phyloP scores from a whole-genome alignment of 1,140 invertebrate genomes.

The Drosophila nigrodunni region DNA sequence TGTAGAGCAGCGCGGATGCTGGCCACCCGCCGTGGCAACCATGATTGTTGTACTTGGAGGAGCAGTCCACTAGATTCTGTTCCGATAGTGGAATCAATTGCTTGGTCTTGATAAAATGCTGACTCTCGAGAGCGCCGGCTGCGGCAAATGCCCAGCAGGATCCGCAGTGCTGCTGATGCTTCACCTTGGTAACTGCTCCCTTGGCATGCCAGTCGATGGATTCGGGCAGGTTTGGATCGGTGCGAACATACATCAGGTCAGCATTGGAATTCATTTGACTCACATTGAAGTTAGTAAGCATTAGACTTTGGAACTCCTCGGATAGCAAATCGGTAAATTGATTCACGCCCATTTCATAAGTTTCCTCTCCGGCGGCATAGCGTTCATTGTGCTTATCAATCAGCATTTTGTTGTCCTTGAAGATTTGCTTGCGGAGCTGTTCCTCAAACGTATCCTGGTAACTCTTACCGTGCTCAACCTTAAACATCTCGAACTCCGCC shows the following conservation, averaged over 20 bases:
- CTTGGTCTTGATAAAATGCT: constrained; percentile 87
- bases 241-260: constrained; percentile 1
- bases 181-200: constrained; percentile 94
- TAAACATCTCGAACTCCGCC: constrained; percentile 20
- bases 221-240: constrained; percentile 88
- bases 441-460: constrained; percentile 90
- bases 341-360: constrained; percentile 89
- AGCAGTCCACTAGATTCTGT: constrained; percentile 96
- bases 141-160: constrained; percentile 97
- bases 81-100: constrained; percentile 92
- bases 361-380: constrained; percentile 87
- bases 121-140: constrained; percentile 92
- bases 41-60: constrained; percentile 90
- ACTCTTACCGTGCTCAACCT: constrained; percentile 86
- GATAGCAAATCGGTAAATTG: constrained; percentile 93
- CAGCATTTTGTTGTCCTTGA: constrained; percentile 91
- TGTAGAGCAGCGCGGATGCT: constrained; percentile 90
- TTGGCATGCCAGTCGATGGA: constrained; percentile 93
- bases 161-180: constrained; percentile 94
- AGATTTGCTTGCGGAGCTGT: constrained; percentile 92
- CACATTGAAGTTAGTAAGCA: constrained; percentile 86
- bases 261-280: not conserved
- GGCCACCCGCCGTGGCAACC: constrained; percentile 94
- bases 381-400: constrained; percentile 92
- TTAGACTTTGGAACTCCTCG: constrained; percentile 90